Conservation (phyloP, 2,797 vertebrate species). For the Choloepus didactylus region DNA sequence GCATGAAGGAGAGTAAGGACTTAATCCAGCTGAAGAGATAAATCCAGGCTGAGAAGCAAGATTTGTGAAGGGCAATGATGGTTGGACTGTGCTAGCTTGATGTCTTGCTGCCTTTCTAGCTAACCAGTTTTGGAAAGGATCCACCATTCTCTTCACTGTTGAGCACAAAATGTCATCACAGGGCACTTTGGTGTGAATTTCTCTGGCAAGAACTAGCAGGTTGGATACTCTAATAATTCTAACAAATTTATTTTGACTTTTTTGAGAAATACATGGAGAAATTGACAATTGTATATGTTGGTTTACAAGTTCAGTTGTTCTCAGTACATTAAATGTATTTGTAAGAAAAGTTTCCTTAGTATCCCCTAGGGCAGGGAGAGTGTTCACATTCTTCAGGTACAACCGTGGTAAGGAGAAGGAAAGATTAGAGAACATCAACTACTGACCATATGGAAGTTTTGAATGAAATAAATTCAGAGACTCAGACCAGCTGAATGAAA, state of each 20-base stretch:
- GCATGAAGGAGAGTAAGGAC: background rate
- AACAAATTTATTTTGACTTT: slow-evolving; percentile 88
- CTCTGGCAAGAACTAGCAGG: slow-evolving; percentile 89
- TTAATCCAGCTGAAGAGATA: background rate
- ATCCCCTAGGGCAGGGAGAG: slow-evolving; percentile 86
- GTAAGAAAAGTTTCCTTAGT: slow-evolving; percentile 90
- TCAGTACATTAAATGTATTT: slow-evolving; percentile 86
- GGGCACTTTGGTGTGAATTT: slow-evolving; percentile 81
- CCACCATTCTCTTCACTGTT: slow-evolving; percentile 74
- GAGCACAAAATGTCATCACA: slow-evolving; percentile 78
- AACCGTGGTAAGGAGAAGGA: slow-evolving; percentile 90
- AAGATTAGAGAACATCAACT: slow-evolving; percentile 87
- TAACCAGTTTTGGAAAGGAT: slow-evolving; percentile 51
- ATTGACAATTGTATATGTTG: slow-evolving; percentile 82
- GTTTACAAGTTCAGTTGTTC: slow-evolving; percentile 88
- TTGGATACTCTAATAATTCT: slow-evolving; percentile 84
- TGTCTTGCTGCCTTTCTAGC: background rate
- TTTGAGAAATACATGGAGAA: slow-evolving; percentile 87
- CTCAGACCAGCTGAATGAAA: slow-evolving; percentile 96
- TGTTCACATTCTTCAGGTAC: slow-evolving; percentile 98
- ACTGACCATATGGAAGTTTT: slow-evolving; percentile 90
- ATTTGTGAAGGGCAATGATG: background rate
- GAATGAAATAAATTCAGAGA: slow-evolving; percentile 89
- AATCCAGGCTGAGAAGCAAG: background rate
- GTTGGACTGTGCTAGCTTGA: background rate